Evolutionary conservation across 1,140 invertebrate genomes (phyloP).

Genomic region (Eurosta solidaginis): DNA sequence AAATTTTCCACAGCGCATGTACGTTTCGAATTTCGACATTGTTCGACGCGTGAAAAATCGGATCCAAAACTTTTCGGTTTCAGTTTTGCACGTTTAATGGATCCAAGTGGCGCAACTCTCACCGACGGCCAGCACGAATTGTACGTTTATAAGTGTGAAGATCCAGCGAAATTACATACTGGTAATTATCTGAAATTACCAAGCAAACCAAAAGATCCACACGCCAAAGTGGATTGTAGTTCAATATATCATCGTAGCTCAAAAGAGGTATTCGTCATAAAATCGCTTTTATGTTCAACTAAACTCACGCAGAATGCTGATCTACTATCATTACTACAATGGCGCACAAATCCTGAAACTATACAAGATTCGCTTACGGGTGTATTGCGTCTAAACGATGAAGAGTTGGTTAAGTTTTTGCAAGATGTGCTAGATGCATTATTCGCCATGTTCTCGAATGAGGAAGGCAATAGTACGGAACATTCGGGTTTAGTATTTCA

Average conservation of each 20-base stretch:
- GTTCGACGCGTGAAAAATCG: conserved; percentile 88
- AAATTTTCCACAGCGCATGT: conserved; percentile 89
- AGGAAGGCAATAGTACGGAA: conserved; percentile 83
- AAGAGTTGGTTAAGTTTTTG: conserved; percentile 95
- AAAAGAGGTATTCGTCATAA: conserved; percentile 83
- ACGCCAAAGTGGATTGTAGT: conserved; percentile 61
- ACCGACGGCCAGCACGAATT: conserved; percentile 86
- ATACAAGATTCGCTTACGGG: conserved; percentile 83
- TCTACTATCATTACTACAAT: conserved; percentile 85
- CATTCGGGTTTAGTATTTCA: conserved; percentile 71
- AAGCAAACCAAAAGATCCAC: conserved; percentile 69
- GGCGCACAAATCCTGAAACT: conserved; percentile 84
- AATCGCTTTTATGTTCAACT: conserved; percentile 88
- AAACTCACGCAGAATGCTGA: conserved; percentile 95
- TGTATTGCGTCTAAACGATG: conserved; percentile 77
- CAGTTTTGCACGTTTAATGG: conserved; percentile 88
- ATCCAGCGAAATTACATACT: conserved; percentile 75
- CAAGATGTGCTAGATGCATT: conserved; percentile 94
- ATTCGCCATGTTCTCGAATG: conserved; percentile 92
- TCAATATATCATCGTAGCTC: conserved; percentile 76
- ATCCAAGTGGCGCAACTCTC: conserved; percentile 84
- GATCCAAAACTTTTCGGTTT: conserved; percentile 93
- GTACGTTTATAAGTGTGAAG: conserved; percentile 92
- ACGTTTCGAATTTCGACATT: conserved; percentile 89
- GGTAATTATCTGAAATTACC: conserved; percentile 76